phyloP scores from a whole-genome alignment of 2,888 invertebrate species.

The Cheilosia pagana region DNA sequence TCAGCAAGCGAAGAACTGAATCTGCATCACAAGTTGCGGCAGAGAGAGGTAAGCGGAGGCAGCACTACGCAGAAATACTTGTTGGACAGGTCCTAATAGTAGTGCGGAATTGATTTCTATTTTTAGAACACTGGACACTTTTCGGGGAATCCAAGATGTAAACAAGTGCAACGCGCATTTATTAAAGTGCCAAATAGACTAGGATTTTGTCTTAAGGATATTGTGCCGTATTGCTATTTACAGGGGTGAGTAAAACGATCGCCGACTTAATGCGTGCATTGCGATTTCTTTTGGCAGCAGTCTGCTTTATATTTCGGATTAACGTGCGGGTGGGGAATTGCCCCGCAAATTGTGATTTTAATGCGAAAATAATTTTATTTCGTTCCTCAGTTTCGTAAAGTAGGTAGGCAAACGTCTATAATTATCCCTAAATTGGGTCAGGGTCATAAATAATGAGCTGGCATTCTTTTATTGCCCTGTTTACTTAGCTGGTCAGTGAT shows the following conservation, averaged over 20 bases:
- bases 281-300: background rate
- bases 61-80: background rate
- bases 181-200: constrained; percentile 86
- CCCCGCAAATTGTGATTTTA: background rate
- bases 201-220: constrained; percentile 87
- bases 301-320: background rate
- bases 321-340: background rate
- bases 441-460: constrained; percentile 4
- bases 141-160: constrained; percentile 83
- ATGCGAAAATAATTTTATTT: background rate
- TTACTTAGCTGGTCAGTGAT: constrained; percentile 5
- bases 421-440: constrained; percentile 32
- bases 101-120: constrained; percentile 25
- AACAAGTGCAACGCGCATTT: constrained; percentile 83
- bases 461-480: background rate
- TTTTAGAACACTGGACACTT: constrained; percentile 85
- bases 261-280: background rate
- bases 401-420: background rate
- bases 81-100: background rate
- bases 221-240: constrained; percentile 85
- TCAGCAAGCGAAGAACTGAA: constrained; percentile 71
- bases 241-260: constrained; percentile 80
- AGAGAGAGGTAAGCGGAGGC: constrained; percentile 79
- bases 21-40: constrained; percentile 79
- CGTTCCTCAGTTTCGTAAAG: background rate